Evolutionary conservation across 2,888 invertebrate species (phyloP).

Genomic region (Drosophila neutralis): DNA sequence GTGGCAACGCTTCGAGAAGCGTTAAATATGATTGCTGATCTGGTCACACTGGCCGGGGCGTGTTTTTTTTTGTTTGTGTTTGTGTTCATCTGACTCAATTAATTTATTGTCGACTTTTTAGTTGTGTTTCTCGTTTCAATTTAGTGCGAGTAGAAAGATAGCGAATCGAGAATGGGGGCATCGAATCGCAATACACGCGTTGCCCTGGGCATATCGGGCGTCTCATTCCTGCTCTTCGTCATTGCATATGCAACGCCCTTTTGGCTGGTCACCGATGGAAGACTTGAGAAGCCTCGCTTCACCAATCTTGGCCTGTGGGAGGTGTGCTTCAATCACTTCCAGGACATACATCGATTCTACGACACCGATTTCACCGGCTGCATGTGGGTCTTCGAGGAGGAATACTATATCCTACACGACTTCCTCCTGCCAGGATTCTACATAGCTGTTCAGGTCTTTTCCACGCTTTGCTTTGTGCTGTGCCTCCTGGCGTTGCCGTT

Average conservation of each 20-base stretch:
- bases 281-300: slow-evolving; percentile 91
- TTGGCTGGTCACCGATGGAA: slow-evolving; percentile 94
- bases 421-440: slow-evolving; percentile 96
- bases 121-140: slow-evolving; percentile 13
- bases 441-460: slow-evolving; percentile 96
- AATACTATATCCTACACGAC: slow-evolving; percentile 97
- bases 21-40: background rate
- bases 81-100: slow-evolving; percentile 41
- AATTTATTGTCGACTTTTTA: slow-evolving; percentile 26
- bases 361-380: slow-evolving; percentile 94
- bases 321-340: slow-evolving; percentile 95
- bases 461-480: slow-evolving; percentile 93
- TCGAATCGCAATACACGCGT: slow-evolving; percentile 83
- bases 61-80: slow-evolving; percentile 31
- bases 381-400: slow-evolving; percentile 99
- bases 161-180: slow-evolving; percentile 80
- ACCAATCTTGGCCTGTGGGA: slow-evolving; percentile 96
- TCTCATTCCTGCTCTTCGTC: slow-evolving; percentile 90
- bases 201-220: slow-evolving; percentile 88
- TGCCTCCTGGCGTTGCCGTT: slow-evolving; percentile 91
- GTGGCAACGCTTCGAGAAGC: slow-evolving; percentile 14
- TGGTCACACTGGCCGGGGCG: slow-evolving; percentile 55
- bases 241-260: slow-evolving; percentile 94
- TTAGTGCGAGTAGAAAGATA: background rate
- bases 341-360: slow-evolving; percentile 94